Base-by-base conservation (phyloP, 2,797 vertebrate species). In the Monodelphis domestica region DNA sequence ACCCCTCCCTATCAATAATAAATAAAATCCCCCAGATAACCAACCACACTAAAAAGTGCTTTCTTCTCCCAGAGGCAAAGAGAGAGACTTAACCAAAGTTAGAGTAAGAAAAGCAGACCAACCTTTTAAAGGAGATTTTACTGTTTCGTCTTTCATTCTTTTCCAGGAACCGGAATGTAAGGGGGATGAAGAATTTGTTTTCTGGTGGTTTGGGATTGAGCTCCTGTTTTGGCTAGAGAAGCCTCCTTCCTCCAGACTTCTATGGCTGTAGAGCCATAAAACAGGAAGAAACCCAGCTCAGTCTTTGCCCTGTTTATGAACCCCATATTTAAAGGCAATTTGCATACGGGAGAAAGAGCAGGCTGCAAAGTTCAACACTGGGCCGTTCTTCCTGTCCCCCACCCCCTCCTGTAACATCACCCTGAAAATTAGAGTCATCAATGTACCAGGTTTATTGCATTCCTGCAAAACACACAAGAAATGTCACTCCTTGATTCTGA, bases 111-210 rank as follows among this genome's bases (percentile, higher is more conserved):
- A 96, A 96, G 55, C 84, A 90, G 94, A 97, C 98, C n/a, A 97
- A 98, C 98, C 98, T 99, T 98, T 98, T 88, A 98, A 97, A 3
- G 98, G 98, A 84, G 98, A 98, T 95, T 98, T 98, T 92, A 98
- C 95, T 90, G 98, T 95, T 87, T 98, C 98, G 91, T 98, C 98
- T 97, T 98, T 98, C 98, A 99, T 99, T 94, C 93, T 93, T 93
- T 70, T 5, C 91, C 95, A 88, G 88, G 88, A 93, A 70, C 56
- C 92, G 21, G 78, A 59, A 88, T 92, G 50, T 3, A 91, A 57
- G 93, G 55, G 29, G 88, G n/a, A 54, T 95, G 87, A 78, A 94
- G 92, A 88, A 56, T 56, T 91, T 84, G 90, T 51, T 93, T 96
- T 92, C 90, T 91, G 91, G 11, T 95, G 95, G 55, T 94, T 96